phyloP scores from a whole-genome alignment of 2,888 invertebrate genomes.

The Tetragnatha montana region DNA sequence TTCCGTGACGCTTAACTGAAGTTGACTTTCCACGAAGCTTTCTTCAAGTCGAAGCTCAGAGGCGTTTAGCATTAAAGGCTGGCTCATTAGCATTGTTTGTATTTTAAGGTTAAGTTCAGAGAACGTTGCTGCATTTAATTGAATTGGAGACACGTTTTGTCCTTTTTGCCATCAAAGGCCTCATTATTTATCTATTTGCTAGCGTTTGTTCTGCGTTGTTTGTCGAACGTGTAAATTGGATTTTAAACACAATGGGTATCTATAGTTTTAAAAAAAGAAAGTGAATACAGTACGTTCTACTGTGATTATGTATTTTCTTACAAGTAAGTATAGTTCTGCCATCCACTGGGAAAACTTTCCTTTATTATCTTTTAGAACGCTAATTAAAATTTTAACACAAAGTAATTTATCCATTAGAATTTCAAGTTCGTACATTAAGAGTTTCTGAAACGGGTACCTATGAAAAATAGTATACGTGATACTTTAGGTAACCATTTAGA shows the following conservation, averaged over 20 bases:
- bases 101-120: slow-evolving; percentile 16
- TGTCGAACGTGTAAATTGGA: neutral
- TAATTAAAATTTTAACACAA: no score
- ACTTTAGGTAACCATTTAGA: no score
- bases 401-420: no score
- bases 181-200: neutral
- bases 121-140: neutral
- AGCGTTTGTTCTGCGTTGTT: neutral
- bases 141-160: neutral
- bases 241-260: neutral
- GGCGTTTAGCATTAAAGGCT: slow-evolving; percentile 2
- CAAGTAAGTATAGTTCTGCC: neutral
- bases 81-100: slow-evolving; percentile 38
- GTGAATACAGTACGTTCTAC: no score
- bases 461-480: no score
- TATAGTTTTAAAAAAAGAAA: neutral
- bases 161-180: neutral
- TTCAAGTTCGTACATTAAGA: no score
- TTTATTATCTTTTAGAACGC: no score
- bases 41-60: neutral
- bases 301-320: slow-evolving; percentile 5
- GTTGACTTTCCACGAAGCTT: neutral
- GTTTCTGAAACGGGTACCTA: no score
- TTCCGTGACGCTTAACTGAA: slow-evolving; percentile 16
- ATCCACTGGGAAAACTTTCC: neutral